These are phyloP conservation scores for Ginglymostoma cirratum DNA, from an alignment of 2,113 vertebrate species.

Conservation along the genomic window DNA sequence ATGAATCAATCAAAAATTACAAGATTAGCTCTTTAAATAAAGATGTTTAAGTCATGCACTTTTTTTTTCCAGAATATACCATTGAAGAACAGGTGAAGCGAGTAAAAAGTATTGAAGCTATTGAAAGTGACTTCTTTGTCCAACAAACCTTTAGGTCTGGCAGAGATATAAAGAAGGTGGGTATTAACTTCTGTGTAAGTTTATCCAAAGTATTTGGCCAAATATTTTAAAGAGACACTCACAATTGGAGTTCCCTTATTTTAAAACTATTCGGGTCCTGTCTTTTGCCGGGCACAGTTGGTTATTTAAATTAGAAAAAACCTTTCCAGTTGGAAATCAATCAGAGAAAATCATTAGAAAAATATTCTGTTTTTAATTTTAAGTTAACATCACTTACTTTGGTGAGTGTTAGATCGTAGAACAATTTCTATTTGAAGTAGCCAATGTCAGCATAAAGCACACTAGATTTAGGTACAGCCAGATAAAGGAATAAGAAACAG, in stretches of 20 bases:
- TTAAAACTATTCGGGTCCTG: not conserved
- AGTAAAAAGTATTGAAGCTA: slow-evolving; percentile 93
- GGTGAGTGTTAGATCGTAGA: not conserved
- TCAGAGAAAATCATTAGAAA: not conserved
- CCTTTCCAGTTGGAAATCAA: not conserved
- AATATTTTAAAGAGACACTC: not conserved
- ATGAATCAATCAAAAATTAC: not conserved
- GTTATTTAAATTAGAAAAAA: not conserved
- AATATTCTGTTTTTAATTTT: not conserved
- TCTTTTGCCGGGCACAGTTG: not conserved
- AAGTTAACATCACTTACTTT: not conserved
- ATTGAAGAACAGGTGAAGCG: slow-evolving; percentile 87
- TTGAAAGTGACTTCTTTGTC: slow-evolving; percentile 93
- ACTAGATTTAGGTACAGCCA: not conserved
- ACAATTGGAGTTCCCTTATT: not conserved
- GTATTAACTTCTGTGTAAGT: slow-evolving; percentile 34
- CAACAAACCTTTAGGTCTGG: slow-evolving; percentile 90
- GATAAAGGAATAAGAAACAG: not conserved
- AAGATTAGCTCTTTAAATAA: not conserved
- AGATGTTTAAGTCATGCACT: slow-evolving; percentile 40
- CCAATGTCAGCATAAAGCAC: not conserved
- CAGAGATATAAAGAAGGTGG: slow-evolving; percentile 84
- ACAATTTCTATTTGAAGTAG: not conserved
- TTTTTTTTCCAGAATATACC: slow-evolving; percentile 68
- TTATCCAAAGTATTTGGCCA: not conserved